phyloP scores from a whole-genome alignment of 2,797 vertebrate genomes.

The Xyrichtys novacula region DNA sequence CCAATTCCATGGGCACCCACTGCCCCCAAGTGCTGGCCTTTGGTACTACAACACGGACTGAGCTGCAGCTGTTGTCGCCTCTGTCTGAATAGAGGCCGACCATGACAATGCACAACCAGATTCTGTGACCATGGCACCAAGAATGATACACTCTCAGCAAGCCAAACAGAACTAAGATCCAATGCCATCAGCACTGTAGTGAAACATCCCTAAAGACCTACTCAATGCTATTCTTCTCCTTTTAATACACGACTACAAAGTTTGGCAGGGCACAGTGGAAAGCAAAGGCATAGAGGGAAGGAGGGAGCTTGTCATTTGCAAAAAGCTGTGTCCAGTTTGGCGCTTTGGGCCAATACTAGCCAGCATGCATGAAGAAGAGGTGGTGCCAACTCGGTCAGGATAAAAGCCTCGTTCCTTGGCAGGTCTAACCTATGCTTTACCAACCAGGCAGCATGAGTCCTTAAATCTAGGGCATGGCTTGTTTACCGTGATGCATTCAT shows the following conservation, averaged over 20 bases:
- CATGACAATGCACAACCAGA: slow-evolving; percentile 42
- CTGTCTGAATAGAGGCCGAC: slow-evolving; percentile 31
- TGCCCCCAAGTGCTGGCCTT: slow-evolving; percentile 83
- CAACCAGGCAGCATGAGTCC: slow-evolving; percentile 22
- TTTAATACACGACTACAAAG: slow-evolving; percentile 33
- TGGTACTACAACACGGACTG: slow-evolving; percentile 61
- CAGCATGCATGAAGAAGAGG: slow-evolving; percentile 17
- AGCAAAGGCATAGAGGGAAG: slow-evolving; percentile 15
- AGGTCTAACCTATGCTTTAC: slow-evolving; percentile 25
- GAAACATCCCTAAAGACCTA: slow-evolving; percentile 45
- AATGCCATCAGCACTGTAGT: slow-evolving; percentile 31
- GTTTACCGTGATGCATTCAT: slow-evolving; percentile 9
- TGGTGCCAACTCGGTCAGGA: slow-evolving; percentile 25
- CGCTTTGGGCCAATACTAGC: slow-evolving; percentile 20
- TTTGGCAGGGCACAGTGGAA: slow-evolving; percentile 28
- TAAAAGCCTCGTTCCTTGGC: slow-evolving; percentile 10
- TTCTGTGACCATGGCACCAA: slow-evolving; percentile 37
- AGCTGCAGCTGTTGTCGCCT: slow-evolving; percentile 44
- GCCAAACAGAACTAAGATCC: slow-evolving; percentile 38
- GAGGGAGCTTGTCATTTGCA: slow-evolving; percentile 23
- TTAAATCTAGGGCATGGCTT: slow-evolving; percentile 7
- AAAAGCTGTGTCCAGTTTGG: slow-evolving; percentile 37
- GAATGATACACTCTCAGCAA: slow-evolving; percentile 18
- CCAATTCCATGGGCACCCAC: slow-evolving; percentile 71
- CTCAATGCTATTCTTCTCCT: slow-evolving; percentile 21